Evolutionary conservation across 2,113 vertebrate species (phyloP), one percentile per base, ranked within the genome.

Genomic region (Pao palembangensis): DNA sequence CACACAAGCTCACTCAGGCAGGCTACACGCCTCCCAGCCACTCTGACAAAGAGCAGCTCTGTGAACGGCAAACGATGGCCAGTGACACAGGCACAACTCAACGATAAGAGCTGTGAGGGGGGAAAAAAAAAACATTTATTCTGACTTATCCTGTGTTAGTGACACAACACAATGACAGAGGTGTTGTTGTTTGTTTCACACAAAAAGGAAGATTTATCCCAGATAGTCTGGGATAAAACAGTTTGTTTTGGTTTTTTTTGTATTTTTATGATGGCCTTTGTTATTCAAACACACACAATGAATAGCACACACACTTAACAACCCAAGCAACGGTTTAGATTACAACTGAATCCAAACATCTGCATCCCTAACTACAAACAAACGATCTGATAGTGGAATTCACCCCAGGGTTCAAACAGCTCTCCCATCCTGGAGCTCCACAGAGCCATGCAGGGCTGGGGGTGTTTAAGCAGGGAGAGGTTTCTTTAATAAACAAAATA

Each of bases 11-110:
- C 50, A 58, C 10, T 31, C 51, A 66, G 67, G 60, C 44, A 67
- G n/a, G 43, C 64, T 20, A 18, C 56, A 67, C 31, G 15, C 55
- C 61, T 57, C 47, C 49, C 58, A 56, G 52, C n/a, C 31, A 1
- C 57, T 46, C 58, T 80, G 64, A 80, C 73, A 80, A 80, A 77
- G 55, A 71, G 38, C 74, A 72, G 64, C 52, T 58, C 59, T 63
- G 42, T 59, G 56, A 63, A 55, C 18, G 11, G 21, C 1, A 2
- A 51, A 28, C 60, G 47, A 63, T 25, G 50, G 20, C 15, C 44
- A 57, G 55, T 55, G 70, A 73, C 57, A 62, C 31, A 71, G 54
- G 63, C 61, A 14, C 56, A 50, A 43, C 50, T 52, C 42, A 59
- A 16, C 64, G 74, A 82, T 75, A 75, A 78, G 68, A 65, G 16